Evolutionary conservation across 2,888 invertebrate species (phyloP), one percentile per base, ranked within the genome.

Genomic region (Erynnis tages): DNA sequence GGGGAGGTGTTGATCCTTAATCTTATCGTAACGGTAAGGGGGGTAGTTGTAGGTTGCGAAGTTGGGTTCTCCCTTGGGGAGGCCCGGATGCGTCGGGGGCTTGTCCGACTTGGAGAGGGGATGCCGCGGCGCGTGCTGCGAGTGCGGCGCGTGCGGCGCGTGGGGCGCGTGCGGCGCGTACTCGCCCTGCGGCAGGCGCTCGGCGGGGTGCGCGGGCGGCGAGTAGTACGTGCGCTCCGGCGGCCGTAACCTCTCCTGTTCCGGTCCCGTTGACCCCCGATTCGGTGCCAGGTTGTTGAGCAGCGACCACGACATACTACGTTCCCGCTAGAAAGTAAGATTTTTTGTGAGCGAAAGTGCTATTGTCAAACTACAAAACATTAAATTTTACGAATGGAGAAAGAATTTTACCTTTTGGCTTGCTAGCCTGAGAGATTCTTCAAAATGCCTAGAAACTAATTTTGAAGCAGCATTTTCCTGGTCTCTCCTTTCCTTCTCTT

Each of bases 381-480:
- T 34, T 3, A 16, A 16, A n/a, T 14, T 17, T 4, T 4, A 17
- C 4, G 3, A 16, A 7, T 2, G 32, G 21, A 5, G 5, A 21
- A 21, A 21, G 21, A 4, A 55, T 10, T 25, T 27, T 65, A 95
- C 95, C 93, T 94, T 94, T 86, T 94, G 93, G 73, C 94, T 93
- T 35, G 94, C 94, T 58, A 93, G 90, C 75, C 94, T 91, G 56
- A 97, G 91, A 59, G 96, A 96, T 89, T 96, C 96, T 73, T 95
- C 95, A 82, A 97, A 97, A 87, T 97, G 97, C 82, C 96, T 94
- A 68, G 96, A 93, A 54, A 97, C 94, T 59, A 95, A 93, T 77
- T 92, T 92, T 64, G 96, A 94, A 49, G 97, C 94, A 49, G 94
- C 94, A 75, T 92, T 91, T 60, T 93, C 92, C 67, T 91, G 88